Conservation (phyloP, 1,140 invertebrate species). For the Zophobas morio region DNA sequence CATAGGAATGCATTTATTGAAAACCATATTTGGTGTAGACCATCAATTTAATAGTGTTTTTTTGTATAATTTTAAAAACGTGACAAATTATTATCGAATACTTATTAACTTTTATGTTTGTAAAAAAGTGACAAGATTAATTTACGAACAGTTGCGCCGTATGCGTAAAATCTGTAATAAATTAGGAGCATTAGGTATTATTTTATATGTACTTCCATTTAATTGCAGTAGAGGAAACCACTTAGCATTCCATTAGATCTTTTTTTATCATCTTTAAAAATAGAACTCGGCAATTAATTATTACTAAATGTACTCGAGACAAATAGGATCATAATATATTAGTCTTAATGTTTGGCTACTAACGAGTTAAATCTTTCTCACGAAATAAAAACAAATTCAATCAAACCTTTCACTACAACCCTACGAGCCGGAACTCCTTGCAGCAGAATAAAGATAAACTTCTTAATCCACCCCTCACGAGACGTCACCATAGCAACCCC, state of each 20-base stretch:
- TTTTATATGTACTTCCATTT: neutral
- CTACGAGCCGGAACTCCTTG: neutral
- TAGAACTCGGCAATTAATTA: constrained; percentile 8
- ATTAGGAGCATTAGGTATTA: neutral
- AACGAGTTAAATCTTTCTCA: neutral
- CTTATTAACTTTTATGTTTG: no score
- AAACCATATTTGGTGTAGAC: no score
- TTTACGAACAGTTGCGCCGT: no score
- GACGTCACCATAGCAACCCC: constrained; percentile 37
- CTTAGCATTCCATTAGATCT: constrained; percentile 10
- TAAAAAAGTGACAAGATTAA: no score
- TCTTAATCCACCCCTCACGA: constrained; percentile 36
- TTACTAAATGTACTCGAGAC: constrained; percentile 9
- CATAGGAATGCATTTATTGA: no score
- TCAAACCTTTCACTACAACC: neutral
- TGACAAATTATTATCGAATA: no score
- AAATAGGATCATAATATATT: constrained; percentile 6
- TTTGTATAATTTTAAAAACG: no score
- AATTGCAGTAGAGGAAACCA: constrained; percentile 1
- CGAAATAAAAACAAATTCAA: neutral
- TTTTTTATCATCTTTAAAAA: constrained; percentile 5
- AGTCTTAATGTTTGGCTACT: neutral
- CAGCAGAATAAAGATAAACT: constrained; percentile 22
- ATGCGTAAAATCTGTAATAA: neutral
- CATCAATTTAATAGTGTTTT: no score